Base-by-base conservation (phyloP, 2,797 vertebrate genomes). In the Dryobates pubescens region DNA sequence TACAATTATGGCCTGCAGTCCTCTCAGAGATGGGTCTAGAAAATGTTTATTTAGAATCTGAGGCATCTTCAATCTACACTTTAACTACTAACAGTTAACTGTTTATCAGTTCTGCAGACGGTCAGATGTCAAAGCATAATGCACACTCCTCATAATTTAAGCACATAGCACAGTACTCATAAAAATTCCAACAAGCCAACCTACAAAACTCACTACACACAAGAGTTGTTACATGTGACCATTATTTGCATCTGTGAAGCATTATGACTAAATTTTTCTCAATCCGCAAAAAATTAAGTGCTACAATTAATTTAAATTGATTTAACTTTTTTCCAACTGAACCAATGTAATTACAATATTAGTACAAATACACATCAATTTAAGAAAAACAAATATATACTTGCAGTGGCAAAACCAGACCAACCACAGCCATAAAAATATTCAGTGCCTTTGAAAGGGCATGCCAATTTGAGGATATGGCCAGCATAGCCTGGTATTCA, bases 121-220 rank as follows among this genome's bases (percentile, higher is more conserved):
- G 56, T 17, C 51, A 59, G 30, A 65, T 29, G 18, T 45, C 80
- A 78, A 83, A 27, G 20, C 64, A 64, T 45, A 86, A 88, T 8
- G 27, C 43, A 80, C 80, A 75, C 19, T 80, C 54, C 72, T 34
- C 41, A 5, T 36, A 26, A 74, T 53, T 49, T 58, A 86, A 86
- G 43, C 41, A 77, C 17, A 49, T 0, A 71, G 30, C 34, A 72
- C 65, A 90, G 57, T 22, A 16, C 15, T 76, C 34, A 43, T 43
- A 90, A 82, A 77, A 75, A 77, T 59, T 64, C 68, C 65, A 75
- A 87, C 72, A 92, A 93, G 53, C 27, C 75, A 53, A 53, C 24
- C n/a, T 47, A 70, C 27, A 78, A 62, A 84, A 65, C n/a, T 87
- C 64, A 38, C 20, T n/a, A 62, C 68, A 76, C 71, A 59, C 17